Evolutionary conservation across 1,140 invertebrate species (phyloP), one percentile per base, ranked within the genome.

Genomic region (Archivesica marissinica): DNA sequence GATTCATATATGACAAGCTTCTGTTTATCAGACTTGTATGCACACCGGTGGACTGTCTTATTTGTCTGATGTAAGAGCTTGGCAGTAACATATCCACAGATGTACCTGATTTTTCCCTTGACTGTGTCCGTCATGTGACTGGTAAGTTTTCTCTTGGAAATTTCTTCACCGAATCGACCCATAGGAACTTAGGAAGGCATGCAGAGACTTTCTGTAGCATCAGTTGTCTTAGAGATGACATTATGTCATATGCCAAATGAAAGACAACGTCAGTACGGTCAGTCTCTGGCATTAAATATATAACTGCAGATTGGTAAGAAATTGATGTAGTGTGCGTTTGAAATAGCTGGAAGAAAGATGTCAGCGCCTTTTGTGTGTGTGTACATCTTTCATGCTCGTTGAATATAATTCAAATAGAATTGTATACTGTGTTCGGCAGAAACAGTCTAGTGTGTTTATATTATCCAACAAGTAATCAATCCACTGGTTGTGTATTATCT

Each of bases 171-270:
- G 28, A 76, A 76, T 56, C 25, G n/a, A 2, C 38, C n/a, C n/a
- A n/a, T n/a, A n/a, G n/a, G n/a, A n/a, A 7, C 38, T 76, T 52
- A 56, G 74, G 50, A 35, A 56, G 28, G 28, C 59, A 35, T 59
- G 35, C 74, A 56, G 50, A 25, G 30, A 30, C 74, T 76, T 54
- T 76, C 30, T 59, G 30, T 33, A 23, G 33, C 59, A 76, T 56
- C 38, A 20, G 9, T 76, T 76, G 54, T 76, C 50, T 39, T 54
- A 56, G 25, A 35, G 30, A 11, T 33, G 74, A 76, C 74, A 56
- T 76, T 76, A 76, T 59, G 59, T 76, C 74, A 76, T 56, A 56
- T 0, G 28, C 74, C 59, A 56, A 76, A 3, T 56, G 52, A 76
- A 76, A 76, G 13, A 56, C 38, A 0, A 76, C 47, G 35, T 56